Conservation (phyloP, 2,797 vertebrate species). For the Lutjanus argentimaculatus region DNA sequence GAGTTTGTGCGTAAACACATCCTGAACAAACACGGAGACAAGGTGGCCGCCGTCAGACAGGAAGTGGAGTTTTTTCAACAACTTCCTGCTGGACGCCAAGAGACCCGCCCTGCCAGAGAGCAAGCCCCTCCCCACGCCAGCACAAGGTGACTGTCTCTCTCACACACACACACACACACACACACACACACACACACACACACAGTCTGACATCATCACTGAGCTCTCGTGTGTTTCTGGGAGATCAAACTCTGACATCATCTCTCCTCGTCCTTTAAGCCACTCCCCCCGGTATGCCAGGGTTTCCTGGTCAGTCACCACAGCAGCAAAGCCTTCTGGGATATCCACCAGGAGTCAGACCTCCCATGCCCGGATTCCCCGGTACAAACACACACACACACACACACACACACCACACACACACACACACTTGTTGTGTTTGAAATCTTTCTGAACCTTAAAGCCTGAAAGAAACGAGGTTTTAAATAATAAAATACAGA, state of each 20-base stretch:
- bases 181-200: background rate
- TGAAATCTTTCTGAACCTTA: no score
- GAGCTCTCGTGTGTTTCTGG: background rate
- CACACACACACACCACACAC: constrained; percentile 75
- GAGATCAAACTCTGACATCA: background rate
- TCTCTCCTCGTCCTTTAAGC: constrained; percentile 26
- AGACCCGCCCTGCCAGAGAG: constrained; percentile 91
- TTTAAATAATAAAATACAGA: no score
- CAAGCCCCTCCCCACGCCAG: constrained; percentile 89
- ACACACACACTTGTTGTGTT: no score
- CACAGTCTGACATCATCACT: no score
- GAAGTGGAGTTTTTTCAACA: constrained; percentile 95
- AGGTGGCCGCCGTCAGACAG: constrained; percentile 92
- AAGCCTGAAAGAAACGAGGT: no score
- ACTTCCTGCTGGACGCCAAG: constrained; percentile 92
- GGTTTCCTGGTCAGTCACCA: constrained; percentile 81
- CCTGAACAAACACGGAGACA: constrained; percentile 93
- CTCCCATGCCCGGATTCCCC: constrained; percentile 82
- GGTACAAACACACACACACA: constrained; percentile 65
- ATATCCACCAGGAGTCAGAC: constrained; percentile 85
- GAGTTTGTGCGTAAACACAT: constrained; percentile 97
- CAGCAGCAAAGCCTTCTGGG: constrained; percentile 84
- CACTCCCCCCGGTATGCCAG: constrained; percentile 85
- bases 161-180: background rate
- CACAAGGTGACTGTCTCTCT: constrained; percentile 87